Evolutionary conservation across 2,797 vertebrate genomes (phyloP), one percentile per base, ranked within the genome.

Genomic region (Trichosurus vulpecula): DNA sequence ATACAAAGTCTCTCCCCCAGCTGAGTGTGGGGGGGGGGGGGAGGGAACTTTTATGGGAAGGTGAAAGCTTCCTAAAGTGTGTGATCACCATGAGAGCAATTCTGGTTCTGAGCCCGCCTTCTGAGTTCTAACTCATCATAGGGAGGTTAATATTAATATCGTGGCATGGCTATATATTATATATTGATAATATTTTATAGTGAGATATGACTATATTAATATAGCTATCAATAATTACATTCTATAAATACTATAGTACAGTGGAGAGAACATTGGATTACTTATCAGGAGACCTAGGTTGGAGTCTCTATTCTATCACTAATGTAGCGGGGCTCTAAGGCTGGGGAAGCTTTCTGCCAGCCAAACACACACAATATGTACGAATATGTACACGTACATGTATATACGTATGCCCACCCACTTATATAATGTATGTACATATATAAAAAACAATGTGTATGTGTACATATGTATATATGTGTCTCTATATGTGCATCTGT

Each of bases 41-140:
- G 41, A 10, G 51, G 25, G 41, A 87, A 87, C 74, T 87, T 47
- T 87, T 27, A 51, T 27, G 41, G n/a, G 41, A 81, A 47, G 10
- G 1, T 51, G 41, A 25, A 22, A 87, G 74, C 6, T 74, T 41
- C n/a, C 19, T 19, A 74, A 41, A 41, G n/a, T 54, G n/a, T n/a
- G n/a, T n/a, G n/a, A n/a, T 61, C n/a, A 16, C 55, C 16, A 29
- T 3, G 31, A 95, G 66, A 89, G 12, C 35, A 94, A 31, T 94
- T 52, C 27, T 53, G 54, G 27, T 94, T 52, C 27, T 53, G 57
- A 91, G 74, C 27, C 2, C 54, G 90, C 22, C 54, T 55, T 95
- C 96, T 92, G 87, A 96, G 94, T 57, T 22, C 90, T 74, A 93
- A 92, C 81, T 94, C 57, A 35, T 12, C 56, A 47, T 6, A 94